A percentile compares a stretch with the other conserved stretches of the same genome.
phyloP scores from a whole-genome alignment of 2,113 vertebrate species.

The Hemicordylus capensis region DNA sequence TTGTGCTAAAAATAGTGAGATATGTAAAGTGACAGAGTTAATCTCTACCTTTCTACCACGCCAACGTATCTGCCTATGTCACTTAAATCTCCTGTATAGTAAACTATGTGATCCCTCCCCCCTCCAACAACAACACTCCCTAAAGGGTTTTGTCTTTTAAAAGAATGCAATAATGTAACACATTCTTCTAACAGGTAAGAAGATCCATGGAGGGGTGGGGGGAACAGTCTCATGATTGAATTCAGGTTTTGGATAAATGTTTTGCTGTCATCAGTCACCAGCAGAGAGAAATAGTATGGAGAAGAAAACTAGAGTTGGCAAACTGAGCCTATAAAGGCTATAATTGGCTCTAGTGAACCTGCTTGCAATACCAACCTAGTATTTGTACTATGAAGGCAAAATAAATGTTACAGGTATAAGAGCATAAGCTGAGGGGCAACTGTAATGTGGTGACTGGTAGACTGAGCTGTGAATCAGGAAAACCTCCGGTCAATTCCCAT shows the following conservation, averaged over 20 bases:
- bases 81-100: conserved; percentile 25
- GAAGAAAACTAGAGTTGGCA: neutral
- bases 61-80: conserved; percentile 36
- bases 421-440: too few relatives aligned
- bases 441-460: too few relatives aligned
- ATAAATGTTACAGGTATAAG: neutral
- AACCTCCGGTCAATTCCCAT: too few relatives aligned
- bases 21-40: conserved; percentile 10
- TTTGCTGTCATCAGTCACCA: neutral
- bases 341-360: neutral
- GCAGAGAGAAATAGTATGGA: neutral
- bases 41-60: conserved; percentile 2
- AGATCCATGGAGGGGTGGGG: neutral
- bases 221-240: neutral
- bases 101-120: conserved; percentile 38
- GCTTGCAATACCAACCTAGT: neutral
- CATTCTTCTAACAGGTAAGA: neutral
- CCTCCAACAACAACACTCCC: conserved; percentile 8
- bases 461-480: too few relatives aligned
- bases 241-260: neutral
- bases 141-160: neutral
- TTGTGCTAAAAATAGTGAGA: conserved; percentile 52
- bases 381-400: neutral
- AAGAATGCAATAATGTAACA: neutral
- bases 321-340: neutral